Base-by-base conservation (phyloP, 2,113 vertebrate genomes). In the Mastomys natalensis region DNA sequence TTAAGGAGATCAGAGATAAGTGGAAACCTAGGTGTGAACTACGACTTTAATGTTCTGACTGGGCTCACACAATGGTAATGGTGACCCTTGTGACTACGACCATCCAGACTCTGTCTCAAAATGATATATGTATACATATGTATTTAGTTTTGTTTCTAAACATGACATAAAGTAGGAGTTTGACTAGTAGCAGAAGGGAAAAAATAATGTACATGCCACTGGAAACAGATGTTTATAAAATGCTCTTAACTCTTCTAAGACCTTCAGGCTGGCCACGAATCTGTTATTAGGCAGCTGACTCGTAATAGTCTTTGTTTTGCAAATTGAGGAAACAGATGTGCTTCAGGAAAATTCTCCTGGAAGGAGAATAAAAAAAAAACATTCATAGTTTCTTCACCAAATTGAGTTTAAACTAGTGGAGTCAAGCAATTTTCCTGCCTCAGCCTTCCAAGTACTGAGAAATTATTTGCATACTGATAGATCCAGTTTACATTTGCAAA, bases 191-290 rank as follows among this genome's bases (percentile, higher is more conserved):
- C 3, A 78, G 7, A 91, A 70, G 17, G 45, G 40, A 76, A 51
- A 74, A 15, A 80, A 19, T 90, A 91, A 74, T 62, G 29, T n/a
- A 86, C 8, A 80, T 82, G 43, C 91, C 16, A 87, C 70, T 96
- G 48, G 12, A 16, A 91, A 74, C 1, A 84, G n/a, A 72, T 31
- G 45, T 93, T 95, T 95, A 89, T 19, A 82, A 95, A 84, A 43
- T 77, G 11, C 40, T 51, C 89, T 40, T 87, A 45, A 93, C 58
- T 55, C 1, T 4, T 93, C 84, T 60, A 60, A 92, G 22, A 90
- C 48, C 45, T 43, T 78, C 2, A n/a, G n/a, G 53, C 16, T 37
- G 91, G 51, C 19, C 68, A 84, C 24, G 4, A 66, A 29, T 60
- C 40, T 62, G 40, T 72, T 68, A 64, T 62, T 62, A 76, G 55